phyloP scores from a whole-genome alignment of 2,888 invertebrate species.

The Eurois occulta region DNA sequence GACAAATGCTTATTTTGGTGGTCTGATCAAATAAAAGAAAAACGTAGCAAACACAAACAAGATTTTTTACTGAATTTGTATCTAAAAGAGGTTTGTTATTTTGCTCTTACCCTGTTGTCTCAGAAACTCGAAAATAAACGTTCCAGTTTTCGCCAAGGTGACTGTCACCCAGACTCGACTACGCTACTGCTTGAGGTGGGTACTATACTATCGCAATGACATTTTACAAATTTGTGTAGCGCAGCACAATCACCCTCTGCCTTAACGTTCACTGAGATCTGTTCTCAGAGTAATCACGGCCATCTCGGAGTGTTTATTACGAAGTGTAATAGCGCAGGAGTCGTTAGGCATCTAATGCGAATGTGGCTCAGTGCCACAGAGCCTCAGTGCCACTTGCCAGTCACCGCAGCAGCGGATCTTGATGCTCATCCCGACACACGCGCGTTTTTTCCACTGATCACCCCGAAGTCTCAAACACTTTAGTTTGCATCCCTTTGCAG shows the following conservation, averaged over 20 bases:
- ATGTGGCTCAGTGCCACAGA: conserved; percentile 60
- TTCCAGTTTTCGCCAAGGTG: conserved; percentile 42
- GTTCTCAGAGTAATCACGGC: conserved; percentile 58
- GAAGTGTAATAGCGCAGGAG: conserved; percentile 73
- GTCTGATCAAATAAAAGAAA: conserved; percentile 12
- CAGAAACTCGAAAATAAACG: conserved; percentile 30
- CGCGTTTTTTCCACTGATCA: conserved; percentile 54
- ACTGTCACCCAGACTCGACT: conserved; percentile 49
- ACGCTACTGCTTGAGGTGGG: conserved; percentile 17
- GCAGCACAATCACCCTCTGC: conserved; percentile 51
- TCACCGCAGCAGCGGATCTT: conserved; percentile 64
- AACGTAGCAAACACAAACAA: conserved; percentile 18
- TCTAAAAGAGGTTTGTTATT: conserved; percentile 3
- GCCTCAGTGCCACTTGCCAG: conserved; percentile 36
- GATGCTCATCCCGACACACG: conserved; percentile 58
- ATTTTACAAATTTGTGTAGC: conserved; percentile 55
- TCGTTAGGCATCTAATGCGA: conserved; percentile 75
- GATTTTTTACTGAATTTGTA: too few relatives aligned
- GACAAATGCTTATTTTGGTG: background rate
- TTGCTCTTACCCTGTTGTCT: conserved; percentile 13
- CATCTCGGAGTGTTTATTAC: conserved; percentile 66
- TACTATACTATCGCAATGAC: conserved; percentile 47
- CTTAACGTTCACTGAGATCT: conserved; percentile 52
- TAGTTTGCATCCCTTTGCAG: conserved; percentile 34
- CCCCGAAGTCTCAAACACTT: conserved; percentile 35